Evolutionary conservation across 2,113 vertebrate species (phyloP).

Genomic region (Pao palembangensis): DNA sequence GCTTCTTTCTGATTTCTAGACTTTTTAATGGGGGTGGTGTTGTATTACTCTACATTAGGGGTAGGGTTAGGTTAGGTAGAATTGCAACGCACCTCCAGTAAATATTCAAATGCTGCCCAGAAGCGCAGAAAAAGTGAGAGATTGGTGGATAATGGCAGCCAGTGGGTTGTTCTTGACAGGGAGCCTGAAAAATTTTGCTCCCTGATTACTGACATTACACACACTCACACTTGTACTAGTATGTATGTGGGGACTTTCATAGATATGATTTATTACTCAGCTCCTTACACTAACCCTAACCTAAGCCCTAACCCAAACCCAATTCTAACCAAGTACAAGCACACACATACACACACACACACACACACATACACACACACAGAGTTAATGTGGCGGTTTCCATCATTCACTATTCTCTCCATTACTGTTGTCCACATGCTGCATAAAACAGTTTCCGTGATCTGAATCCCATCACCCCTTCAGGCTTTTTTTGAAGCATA

Average conservation of each 20-base stretch:
- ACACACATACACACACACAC: too few relatives aligned
- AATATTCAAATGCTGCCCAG: conserved; percentile 25
- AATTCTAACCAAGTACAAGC: too few relatives aligned
- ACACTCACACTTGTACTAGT: too few relatives aligned
- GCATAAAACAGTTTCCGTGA: not conserved
- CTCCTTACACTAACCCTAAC: too few relatives aligned
- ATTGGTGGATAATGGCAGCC: conserved; percentile 42
- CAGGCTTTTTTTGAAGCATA: not conserved
- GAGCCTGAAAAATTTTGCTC: conserved; percentile 45
- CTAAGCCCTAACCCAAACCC: too few relatives aligned
- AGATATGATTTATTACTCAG: too few relatives aligned
- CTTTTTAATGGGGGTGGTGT: too few relatives aligned
- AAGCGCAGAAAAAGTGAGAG: conserved; percentile 19
- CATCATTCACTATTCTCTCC: conserved; percentile 16
- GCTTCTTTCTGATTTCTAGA: too few relatives aligned
- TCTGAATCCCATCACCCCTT: conserved; percentile 16
- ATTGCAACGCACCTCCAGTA: conserved; percentile 25
- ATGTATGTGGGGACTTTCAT: too few relatives aligned
- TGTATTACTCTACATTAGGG: conserved; percentile 2
- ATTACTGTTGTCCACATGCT: not conserved
- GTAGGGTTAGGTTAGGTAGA: too few relatives aligned
- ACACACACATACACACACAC: not conserved
- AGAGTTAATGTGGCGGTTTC: conserved; percentile 3
- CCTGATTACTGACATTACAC: conserved; percentile 60
- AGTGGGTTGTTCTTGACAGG: conserved; percentile 56